Evolutionary conservation across 2,797 vertebrate species (phyloP).

Genomic region (Thamnophis elegans): DNA sequence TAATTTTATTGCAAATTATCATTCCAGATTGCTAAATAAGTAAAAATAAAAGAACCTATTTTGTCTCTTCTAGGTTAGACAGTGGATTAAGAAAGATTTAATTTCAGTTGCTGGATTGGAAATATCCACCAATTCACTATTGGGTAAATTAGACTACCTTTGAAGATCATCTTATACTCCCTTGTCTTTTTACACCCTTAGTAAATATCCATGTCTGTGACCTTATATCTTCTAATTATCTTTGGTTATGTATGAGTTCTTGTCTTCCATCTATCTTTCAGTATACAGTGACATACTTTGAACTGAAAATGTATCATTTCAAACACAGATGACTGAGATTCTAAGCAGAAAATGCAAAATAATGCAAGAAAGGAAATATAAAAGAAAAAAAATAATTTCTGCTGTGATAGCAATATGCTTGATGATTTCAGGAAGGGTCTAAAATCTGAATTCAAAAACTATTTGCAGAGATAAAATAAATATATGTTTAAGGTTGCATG

Average conservation of each 20-base stretch:
- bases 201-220: background rate
- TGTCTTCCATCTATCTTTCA: background rate
- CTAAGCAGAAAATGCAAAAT: background rate
- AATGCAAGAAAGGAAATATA: background rate
- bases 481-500: background rate
- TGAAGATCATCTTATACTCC: background rate
- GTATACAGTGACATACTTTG: background rate
- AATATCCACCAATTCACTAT: background rate
- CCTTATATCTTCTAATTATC: background rate
- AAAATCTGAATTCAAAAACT: background rate
- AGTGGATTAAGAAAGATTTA: background rate
- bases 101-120: background rate
- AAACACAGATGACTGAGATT: background rate
- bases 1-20: background rate
- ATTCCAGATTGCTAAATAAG: background rate
- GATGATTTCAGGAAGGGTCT: background rate
- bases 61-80: background rate
- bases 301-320: background rate
- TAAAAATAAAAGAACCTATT: background rate
- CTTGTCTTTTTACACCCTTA: background rate
- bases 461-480: background rate
- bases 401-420: background rate
- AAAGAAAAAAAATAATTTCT: background rate
- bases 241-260: background rate
- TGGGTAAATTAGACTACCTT: background rate